phyloP scores from a whole-genome alignment of 2,888 invertebrate species.

The Pseudococcus longispinus region DNA sequence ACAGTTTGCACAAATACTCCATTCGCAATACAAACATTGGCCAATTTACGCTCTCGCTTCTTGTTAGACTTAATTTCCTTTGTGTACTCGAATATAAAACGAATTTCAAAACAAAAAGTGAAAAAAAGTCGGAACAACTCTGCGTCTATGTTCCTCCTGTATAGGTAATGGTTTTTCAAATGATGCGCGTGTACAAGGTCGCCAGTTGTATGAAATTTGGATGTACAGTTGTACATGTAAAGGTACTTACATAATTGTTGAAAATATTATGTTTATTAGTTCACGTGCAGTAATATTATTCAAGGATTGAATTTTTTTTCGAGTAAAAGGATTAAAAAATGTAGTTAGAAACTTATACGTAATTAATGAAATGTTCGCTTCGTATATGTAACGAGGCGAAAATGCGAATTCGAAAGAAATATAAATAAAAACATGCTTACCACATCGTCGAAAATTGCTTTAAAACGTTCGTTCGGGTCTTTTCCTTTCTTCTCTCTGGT shows the following conservation, averaged over 20 bases:
- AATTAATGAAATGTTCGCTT: too few relatives aligned
- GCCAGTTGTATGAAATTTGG: background rate
- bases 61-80: background rate
- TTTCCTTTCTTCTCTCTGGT: constrained; percentile 59
- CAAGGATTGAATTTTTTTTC: background rate
- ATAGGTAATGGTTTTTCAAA: background rate
- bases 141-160: background rate
- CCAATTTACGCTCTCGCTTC: background rate
- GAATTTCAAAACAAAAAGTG: background rate
- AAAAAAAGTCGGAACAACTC: background rate
- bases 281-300: too few relatives aligned
- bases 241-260: too few relatives aligned
- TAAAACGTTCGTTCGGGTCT: constrained; percentile 57
- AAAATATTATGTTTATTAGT: too few relatives aligned
- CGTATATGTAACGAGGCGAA: background rate
- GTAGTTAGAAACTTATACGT: background rate
- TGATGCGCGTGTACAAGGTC: background rate
- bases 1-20: background rate
- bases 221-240: background rate
- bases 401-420: background rate
- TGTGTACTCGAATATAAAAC: background rate
- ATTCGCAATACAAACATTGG: background rate
- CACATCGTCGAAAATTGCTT: constrained; percentile 58
- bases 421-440: constrained; percentile 54
- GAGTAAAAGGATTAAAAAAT: background rate